A percentile compares a stretch with the other conserved stretches of the same genome.
Evolutionary conservation across 2,113 vertebrate species (phyloP).

Genomic region (Carollia perspicillata): DNA sequence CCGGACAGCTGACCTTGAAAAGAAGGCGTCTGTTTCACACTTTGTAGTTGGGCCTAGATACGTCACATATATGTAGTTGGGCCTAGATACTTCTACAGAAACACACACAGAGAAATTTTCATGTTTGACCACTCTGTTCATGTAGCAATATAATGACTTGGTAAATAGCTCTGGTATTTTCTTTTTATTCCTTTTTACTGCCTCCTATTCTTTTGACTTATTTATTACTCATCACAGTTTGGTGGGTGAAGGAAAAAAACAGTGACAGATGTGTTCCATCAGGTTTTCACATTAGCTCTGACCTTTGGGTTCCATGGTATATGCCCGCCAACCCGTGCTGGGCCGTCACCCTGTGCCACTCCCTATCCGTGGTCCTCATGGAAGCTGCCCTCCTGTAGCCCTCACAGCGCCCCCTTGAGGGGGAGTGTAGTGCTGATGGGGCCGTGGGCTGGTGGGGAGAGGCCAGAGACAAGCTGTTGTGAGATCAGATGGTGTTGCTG

Average conservation of each 20-base stretch:
- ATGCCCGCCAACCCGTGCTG: accelerated
- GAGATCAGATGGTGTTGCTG: background rate
- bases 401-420: background rate
- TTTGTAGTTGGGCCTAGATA: background rate
- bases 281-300: background rate
- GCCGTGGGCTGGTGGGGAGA: background rate
- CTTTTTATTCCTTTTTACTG: background rate
- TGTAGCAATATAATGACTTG: background rate
- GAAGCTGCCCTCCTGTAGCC: background rate
- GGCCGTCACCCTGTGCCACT: accelerated
- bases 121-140: background rate
- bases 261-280: background rate
- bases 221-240: background rate
- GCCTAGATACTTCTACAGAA: background rate
- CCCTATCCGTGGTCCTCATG: background rate
- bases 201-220: background rate
- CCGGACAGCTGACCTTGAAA: background rate
- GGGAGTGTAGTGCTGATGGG: too few relatives aligned
- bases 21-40: background rate
- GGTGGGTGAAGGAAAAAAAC: background rate
- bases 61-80: accelerated
- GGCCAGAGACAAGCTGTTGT: background rate
- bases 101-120: background rate
- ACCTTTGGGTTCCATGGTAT: background rate
- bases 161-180: background rate